These are phyloP conservation scores for Tupaia tana DNA, from an alignment of 2,113 vertebrate species.

Conservation along the genomic window DNA sequence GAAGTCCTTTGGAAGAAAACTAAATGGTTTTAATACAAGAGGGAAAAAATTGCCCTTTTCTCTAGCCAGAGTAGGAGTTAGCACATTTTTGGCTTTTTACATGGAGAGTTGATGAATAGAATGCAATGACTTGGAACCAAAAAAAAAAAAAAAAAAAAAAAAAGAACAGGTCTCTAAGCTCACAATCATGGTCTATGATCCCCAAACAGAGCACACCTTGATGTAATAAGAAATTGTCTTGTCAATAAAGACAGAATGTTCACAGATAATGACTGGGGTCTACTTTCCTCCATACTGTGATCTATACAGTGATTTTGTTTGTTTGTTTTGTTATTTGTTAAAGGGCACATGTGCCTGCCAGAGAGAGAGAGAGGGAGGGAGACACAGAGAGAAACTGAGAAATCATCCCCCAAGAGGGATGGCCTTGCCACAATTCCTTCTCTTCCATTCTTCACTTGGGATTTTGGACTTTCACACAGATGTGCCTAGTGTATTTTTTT, in stretches of 20 bases:
- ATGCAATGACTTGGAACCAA: not conserved
- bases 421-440: too few species aligned
- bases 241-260: not conserved
- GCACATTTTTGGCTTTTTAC: rapidly evolving
- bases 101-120: not conserved
- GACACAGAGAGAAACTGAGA: too few species aligned
- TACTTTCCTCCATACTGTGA: not conserved
- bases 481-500: too few species aligned
- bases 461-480: too few species aligned
- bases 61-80: not conserved
- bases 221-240: not conserved
- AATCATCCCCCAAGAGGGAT: too few species aligned
- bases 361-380: too few species aligned
- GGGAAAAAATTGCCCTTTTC: not conserved
- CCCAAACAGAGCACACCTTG: not conserved
- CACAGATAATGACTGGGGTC: not conserved
- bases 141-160: not conserved
- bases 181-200: not conserved
- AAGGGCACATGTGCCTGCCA: too few species aligned
- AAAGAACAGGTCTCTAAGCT: not conserved
- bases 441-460: too few species aligned
- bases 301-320: not conserved
- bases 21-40: not conserved
- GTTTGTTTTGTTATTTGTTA: too few species aligned
- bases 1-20: not conserved